Conservation (phyloP, 1,140 invertebrate species). For the Solen grandis region DNA sequence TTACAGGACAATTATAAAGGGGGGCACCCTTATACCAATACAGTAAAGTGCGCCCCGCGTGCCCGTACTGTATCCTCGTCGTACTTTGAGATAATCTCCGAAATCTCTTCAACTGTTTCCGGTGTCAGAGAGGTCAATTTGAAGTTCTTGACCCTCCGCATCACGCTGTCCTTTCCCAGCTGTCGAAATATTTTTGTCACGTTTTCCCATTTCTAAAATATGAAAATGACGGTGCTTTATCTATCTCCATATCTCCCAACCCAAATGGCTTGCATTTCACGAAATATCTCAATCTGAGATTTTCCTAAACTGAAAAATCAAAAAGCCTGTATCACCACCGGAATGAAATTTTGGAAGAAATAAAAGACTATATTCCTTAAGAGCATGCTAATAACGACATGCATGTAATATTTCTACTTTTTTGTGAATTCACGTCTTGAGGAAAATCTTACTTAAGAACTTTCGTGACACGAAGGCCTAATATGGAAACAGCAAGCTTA, state of each 20-base stretch:
- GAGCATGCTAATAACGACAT: background rate
- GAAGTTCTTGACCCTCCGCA: background rate
- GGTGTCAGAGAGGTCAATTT: background rate
- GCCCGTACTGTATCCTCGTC: background rate
- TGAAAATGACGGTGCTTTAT: too few relatives aligned
- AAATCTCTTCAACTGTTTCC: background rate
- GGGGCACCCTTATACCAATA: too few relatives aligned
- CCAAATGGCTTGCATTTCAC: background rate
- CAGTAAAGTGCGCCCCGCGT: too few relatives aligned
- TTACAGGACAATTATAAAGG: too few relatives aligned
- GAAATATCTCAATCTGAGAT: background rate
- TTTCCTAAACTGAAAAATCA: background rate
- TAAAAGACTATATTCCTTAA: background rate
- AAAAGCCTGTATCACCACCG: background rate
- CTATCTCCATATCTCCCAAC: too few relatives aligned
- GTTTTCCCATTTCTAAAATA: background rate
- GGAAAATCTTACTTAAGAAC: too few relatives aligned
- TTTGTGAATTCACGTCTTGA: too few relatives aligned
- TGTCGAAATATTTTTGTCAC: background rate
- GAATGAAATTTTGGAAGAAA: background rate
- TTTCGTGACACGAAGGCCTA: too few relatives aligned
- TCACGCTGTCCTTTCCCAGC: background rate
- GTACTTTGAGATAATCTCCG: background rate
- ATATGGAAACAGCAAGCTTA: too few relatives aligned
- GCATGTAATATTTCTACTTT: too few relatives aligned